phyloP scores from a whole-genome alignment of 2,888 invertebrate genomes.

The Conistra vaccinii region DNA sequence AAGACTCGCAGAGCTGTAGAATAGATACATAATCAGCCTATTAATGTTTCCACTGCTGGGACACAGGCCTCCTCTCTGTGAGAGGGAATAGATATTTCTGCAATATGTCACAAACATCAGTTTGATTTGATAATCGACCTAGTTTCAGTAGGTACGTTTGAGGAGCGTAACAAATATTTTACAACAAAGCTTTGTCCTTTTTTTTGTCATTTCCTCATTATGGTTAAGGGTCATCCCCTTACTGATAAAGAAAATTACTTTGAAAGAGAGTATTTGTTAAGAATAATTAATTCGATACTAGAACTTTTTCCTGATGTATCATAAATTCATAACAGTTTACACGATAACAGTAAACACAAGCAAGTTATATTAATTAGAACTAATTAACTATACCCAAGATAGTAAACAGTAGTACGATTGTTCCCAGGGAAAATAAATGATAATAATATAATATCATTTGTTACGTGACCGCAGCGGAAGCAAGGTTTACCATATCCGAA shows the following conservation, averaged over 20 bases:
- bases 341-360: slow-evolving; percentile 4
- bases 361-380: not conserved
- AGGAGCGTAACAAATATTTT: not conserved
- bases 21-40: too few relatives aligned
- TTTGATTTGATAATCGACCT: not conserved
- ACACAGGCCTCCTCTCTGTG: too few relatives aligned
- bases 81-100: too few relatives aligned
- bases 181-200: not conserved
- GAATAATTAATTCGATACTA: not conserved
- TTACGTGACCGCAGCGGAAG: slow-evolving; percentile 57
- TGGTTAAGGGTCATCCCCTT: not conserved
- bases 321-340: not conserved
- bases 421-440: slow-evolving; percentile 52
- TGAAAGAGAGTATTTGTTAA: not conserved
- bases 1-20: not conserved
- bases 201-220: too few relatives aligned
- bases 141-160: not conserved
- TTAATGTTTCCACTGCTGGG: too few relatives aligned
- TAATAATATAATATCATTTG: slow-evolving; percentile 63
- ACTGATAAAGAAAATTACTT: not conserved
- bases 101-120: not conserved
- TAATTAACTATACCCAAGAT: slow-evolving; percentile 3
- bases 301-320: not conserved
- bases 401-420: slow-evolving; percentile 31
- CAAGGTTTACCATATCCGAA: slow-evolving; percentile 51